A percentile compares a stretch with the other conserved stretches of the same genome.
phyloP scores from a whole-genome alignment of 1,140 invertebrate species.

The Leptinotarsa lineolata region DNA sequence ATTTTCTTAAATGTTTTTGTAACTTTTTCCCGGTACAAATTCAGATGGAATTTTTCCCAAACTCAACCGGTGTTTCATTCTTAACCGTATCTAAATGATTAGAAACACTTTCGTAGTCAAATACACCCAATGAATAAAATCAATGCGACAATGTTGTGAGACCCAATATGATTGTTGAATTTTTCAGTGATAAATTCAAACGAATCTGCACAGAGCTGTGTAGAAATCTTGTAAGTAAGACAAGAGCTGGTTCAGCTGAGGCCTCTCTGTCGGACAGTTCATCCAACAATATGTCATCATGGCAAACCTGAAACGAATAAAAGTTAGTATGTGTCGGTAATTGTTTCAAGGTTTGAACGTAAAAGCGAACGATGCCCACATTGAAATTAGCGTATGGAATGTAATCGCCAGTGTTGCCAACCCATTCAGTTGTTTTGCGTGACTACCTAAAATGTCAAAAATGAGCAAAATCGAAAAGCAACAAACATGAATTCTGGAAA shows the following conservation, averaged over 20 bases:
- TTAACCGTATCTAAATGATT: too few species aligned
- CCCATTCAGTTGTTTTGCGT: too few species aligned
- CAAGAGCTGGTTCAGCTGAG: slow-evolving; percentile 83
- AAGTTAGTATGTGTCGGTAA: slow-evolving; percentile 17
- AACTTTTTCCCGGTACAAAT: too few species aligned
- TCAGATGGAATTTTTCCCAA: too few species aligned
- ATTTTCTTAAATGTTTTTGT: too few species aligned
- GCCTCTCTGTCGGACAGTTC: slow-evolving; percentile 81
- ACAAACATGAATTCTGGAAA: too few species aligned
- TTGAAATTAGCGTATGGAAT: slow-evolving; percentile 7
- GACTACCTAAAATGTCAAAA: too few species aligned
- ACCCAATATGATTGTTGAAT: background rate
- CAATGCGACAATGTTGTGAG: background rate
- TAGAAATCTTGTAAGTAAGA: slow-evolving; percentile 84
- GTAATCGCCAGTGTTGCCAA: background rate
- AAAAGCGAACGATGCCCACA: slow-evolving; percentile 13
- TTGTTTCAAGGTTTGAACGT: slow-evolving; percentile 18
- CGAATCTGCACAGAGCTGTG: slow-evolving; percentile 38
- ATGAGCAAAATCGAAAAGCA: too few species aligned
- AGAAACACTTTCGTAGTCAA: too few species aligned
- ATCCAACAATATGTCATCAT: slow-evolving; percentile 95
- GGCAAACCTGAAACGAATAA: slow-evolving; percentile 70
- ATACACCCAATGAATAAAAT: background rate
- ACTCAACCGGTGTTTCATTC: too few species aligned
- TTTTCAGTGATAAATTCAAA: slow-evolving; percentile 22